Base-by-base conservation (phyloP, 1,140 invertebrate species). In the Gryllus bimaculatus region DNA sequence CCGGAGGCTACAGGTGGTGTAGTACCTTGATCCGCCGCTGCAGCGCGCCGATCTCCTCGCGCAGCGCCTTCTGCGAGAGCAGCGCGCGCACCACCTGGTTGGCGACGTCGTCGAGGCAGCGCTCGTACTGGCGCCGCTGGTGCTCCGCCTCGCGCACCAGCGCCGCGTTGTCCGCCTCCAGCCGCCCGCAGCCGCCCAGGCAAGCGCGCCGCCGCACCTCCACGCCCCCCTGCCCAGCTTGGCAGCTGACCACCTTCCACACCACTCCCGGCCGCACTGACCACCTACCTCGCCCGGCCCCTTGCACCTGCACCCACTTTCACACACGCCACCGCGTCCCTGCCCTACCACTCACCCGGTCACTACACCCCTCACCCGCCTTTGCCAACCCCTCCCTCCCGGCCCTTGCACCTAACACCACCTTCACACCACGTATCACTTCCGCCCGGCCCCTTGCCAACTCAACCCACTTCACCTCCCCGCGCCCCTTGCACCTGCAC, bases 11-110 rank as follows among this genome's bases (percentile, higher is more conserved):
- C n/a, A n/a, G n/a, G n/a, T n/a, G n/a, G 10, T 13, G 54, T 3
- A 10, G 54, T 66, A 66, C 54, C 48, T 91, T 88, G 49, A 92
- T 90, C 76, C 89, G 88, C 81, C 87, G 87, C 78, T 91, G 89
- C 26, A 92, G 85, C 8, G 88, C 87, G 47, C 87, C 88, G 81
- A 93, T 88, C 85, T 93, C 91, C 84, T 92, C 92, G 75, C 90
- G 88, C 12, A 92, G 86, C 81, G 89, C 90, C 90, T 95, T 95
- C 88, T 95, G 94, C 26, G 92, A 91, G 79, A 95, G 89, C 66
- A 95, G 87, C 39, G 93, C 93, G 82, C 93, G 90, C 74, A 95
- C 93, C 81, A 94, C 92, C 84, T 93, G 91, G 85, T 92, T 92
- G 79, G 92, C 92, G 21, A 94, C 92, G 84, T 94, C 92, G 84